A percentile compares a stretch with the other conserved stretches of the same genome.
These are phyloP conservation scores for Micropterix aruncella DNA, from an alignment of 2,888 invertebrate species.

Conservation along the genomic window DNA sequence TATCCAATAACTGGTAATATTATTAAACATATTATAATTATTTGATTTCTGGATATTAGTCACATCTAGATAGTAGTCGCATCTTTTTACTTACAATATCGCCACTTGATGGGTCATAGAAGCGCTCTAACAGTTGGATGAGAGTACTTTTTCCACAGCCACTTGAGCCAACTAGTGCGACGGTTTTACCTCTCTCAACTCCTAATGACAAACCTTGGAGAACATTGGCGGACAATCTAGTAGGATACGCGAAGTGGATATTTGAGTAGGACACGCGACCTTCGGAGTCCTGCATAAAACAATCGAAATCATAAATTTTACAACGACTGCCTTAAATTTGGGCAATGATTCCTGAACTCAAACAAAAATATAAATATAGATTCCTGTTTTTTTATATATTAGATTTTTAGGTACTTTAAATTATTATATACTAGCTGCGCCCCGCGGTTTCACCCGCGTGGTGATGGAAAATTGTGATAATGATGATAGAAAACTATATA, in stretches of 20 bases:
- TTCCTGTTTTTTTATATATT: too few relatives aligned
- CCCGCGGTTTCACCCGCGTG: too few relatives aligned
- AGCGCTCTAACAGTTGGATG: slow-evolving; percentile 69
- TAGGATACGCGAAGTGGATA: slow-evolving; percentile 65
- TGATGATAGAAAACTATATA: too few relatives aligned
- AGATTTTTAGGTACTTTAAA: too few relatives aligned
- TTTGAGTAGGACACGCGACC: slow-evolving; percentile 59
- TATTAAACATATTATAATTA: neutral
- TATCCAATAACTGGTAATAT: slow-evolving; percentile 30
- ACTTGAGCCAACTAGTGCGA: slow-evolving; percentile 66
- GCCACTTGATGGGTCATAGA: slow-evolving; percentile 65
- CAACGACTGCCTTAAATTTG: too few relatives aligned
- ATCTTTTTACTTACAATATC: slow-evolving; percentile 46
- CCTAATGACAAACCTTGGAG: slow-evolving; percentile 49
- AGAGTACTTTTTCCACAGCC: slow-evolving; percentile 87
- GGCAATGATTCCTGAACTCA: too few relatives aligned
- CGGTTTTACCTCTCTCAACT: slow-evolving; percentile 50
- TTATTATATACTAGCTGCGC: too few relatives aligned
- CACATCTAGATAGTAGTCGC: too few relatives aligned
- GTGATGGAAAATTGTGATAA: too few relatives aligned
- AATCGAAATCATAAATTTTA: too few relatives aligned
- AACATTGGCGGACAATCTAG: slow-evolving; percentile 53
- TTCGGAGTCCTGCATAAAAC: slow-evolving; percentile 39
- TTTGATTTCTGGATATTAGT: too few relatives aligned
- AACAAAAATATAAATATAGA: too few relatives aligned